Conservation (phyloP, 2,797 vertebrate genomes). For the Tenualosa thibaudeaui region DNA sequence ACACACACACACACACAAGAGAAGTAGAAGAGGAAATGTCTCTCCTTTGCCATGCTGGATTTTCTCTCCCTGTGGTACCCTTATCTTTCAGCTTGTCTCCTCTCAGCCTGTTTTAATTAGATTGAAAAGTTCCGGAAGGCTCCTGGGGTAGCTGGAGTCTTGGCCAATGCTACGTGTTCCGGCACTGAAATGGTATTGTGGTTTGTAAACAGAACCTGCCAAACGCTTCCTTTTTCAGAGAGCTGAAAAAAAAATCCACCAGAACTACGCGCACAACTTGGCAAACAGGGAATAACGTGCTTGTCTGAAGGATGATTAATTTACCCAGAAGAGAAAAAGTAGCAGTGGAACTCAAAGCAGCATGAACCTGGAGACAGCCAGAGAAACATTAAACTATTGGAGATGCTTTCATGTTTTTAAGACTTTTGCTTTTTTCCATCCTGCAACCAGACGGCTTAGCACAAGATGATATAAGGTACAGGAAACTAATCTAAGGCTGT, state of each 20-base stretch:
- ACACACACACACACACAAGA: neutral
- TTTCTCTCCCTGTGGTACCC: slow-evolving; percentile 50
- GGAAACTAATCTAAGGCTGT: neutral
- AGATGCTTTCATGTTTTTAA: neutral
- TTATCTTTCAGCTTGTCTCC: slow-evolving; percentile 68
- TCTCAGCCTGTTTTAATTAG: slow-evolving; percentile 68
- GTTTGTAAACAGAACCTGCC: slow-evolving; percentile 50
- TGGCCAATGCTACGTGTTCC: slow-evolving; percentile 43
- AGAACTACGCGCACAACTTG: neutral
- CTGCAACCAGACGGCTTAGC: neutral
- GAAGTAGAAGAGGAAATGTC: neutral
- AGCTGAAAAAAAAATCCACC: neutral
- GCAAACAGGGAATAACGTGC: slow-evolving; percentile 17
- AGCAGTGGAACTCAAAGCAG: neutral
- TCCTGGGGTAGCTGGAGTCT: slow-evolving; percentile 36
- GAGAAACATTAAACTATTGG: neutral
- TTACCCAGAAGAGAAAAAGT: neutral
- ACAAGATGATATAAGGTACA: neutral
- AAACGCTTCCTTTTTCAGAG: slow-evolving; percentile 35
- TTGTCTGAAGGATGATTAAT: slow-evolving; percentile 19
- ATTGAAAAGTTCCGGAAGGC: slow-evolving; percentile 64
- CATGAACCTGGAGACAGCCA: neutral
- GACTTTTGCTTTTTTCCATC: neutral
- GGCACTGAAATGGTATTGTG: slow-evolving; percentile 39
- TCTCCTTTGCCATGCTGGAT: slow-evolving; percentile 21